A percentile compares a stretch with the other conserved stretches of the same genome.
phyloP scores from a whole-genome alignment of 2,113 vertebrate species.

The Martes martes region DNA sequence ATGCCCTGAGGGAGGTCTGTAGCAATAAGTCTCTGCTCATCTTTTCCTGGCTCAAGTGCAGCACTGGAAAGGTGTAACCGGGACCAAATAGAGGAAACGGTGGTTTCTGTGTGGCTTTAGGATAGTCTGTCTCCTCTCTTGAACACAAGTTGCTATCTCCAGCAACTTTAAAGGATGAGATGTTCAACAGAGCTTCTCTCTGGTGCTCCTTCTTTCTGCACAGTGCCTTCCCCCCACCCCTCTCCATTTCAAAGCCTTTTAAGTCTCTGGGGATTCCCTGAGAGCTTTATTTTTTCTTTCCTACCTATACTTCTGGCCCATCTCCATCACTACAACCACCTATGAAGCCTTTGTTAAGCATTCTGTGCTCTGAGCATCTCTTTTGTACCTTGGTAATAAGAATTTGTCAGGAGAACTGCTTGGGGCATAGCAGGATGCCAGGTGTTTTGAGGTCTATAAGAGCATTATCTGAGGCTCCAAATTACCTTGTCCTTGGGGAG shows the following conservation, averaged over 20 bases:
- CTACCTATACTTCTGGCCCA: neutral
- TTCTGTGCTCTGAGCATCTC: neutral
- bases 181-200: constrained; percentile 28
- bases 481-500: neutral
- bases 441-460: neutral
- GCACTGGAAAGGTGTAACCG: neutral
- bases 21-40: neutral
- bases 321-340: neutral
- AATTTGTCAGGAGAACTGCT: neutral
- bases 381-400: constrained; percentile 31
- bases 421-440: neutral
- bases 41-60: neutral
- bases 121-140: neutral
- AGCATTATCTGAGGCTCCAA: neutral
- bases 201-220: neutral
- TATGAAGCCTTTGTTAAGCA: neutral
- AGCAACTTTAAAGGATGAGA: neutral
- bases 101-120: neutral
- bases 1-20: neutral
- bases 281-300: constrained; percentile 20
- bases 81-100: neutral
- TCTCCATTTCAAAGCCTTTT: neutral
- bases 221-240: neutral
- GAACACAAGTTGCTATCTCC: neutral
- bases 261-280: neutral